These are phyloP conservation scores for Parotia lawesii DNA, from an alignment of 2,113 vertebrate genomes.

Conservation along the genomic window DNA sequence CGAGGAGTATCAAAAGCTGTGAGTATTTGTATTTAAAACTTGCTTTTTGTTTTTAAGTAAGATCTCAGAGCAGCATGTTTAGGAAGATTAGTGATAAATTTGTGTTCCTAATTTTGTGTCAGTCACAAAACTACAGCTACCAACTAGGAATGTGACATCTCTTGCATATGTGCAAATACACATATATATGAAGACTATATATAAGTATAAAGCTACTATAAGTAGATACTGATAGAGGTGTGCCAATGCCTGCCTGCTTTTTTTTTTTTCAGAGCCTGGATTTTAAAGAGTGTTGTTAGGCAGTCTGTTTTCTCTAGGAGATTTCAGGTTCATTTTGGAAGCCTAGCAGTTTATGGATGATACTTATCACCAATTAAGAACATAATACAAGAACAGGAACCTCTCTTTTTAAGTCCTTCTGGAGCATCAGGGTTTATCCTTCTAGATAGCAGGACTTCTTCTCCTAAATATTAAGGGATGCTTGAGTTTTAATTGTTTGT, in stretches of 20 bases:
- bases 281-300: not conserved
- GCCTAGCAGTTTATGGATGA: not conserved
- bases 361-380: not conserved
- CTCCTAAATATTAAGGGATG: not conserved
- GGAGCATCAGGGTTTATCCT: not conserved
- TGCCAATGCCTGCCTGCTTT: not conserved
- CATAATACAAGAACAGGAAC: not conserved
- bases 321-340: not conserved
- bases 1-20: not conserved
- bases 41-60: not conserved
- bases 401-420: not conserved
- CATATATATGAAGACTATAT: not conserved
- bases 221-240: not conserved
- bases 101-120: not conserved
- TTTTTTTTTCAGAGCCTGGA: not conserved
- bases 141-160: not conserved
- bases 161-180: not conserved
- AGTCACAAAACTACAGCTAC: not conserved
- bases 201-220: not conserved
- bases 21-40: not conserved
- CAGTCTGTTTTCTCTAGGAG: not conserved
- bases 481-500: not conserved
- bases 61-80: not conserved
- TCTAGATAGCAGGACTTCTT: not conserved
- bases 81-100: not conserved